These are phyloP conservation scores for Disparrhopalites patrizii DNA, from an alignment of 2,888 invertebrate genomes.

Conservation along the genomic window DNA sequence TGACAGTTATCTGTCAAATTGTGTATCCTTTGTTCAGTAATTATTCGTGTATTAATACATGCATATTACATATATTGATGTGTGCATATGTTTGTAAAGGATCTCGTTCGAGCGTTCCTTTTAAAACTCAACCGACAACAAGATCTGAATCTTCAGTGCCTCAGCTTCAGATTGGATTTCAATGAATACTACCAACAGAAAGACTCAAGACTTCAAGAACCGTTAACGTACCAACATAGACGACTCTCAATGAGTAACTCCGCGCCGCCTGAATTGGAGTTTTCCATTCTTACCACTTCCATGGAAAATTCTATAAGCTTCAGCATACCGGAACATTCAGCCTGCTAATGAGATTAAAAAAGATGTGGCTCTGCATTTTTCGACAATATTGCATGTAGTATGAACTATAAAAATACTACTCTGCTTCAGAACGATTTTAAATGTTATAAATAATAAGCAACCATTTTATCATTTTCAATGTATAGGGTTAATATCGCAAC, in stretches of 20 bases:
- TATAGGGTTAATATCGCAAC: too few species aligned
- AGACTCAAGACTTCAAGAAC: slow-evolving; percentile 68
- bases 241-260: slow-evolving; percentile 44
- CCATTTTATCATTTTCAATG: too few species aligned
- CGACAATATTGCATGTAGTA: too few species aligned
- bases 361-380: not conserved
- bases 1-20: too few species aligned
- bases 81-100: slow-evolving; percentile 54
- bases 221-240: slow-evolving; percentile 54
- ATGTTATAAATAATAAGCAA: too few species aligned
- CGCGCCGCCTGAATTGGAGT: not conserved
- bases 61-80: not conserved
- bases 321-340: not conserved
- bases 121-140: slow-evolving; percentile 75
- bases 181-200: slow-evolving; percentile 89
- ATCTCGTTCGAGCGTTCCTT: slow-evolving; percentile 80
- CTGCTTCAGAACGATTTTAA: too few species aligned
- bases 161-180: slow-evolving; percentile 89
- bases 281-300: slow-evolving; percentile 17
- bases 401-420: too few species aligned
- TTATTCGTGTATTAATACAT: too few species aligned
- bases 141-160: slow-evolving; percentile 80
- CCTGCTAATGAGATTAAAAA: not conserved
- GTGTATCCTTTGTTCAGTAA: too few species aligned
- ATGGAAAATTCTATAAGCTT: slow-evolving; percentile 15